Conservation (phyloP, 2,888 invertebrate species). For the Hypselothyrea guttata region DNA sequence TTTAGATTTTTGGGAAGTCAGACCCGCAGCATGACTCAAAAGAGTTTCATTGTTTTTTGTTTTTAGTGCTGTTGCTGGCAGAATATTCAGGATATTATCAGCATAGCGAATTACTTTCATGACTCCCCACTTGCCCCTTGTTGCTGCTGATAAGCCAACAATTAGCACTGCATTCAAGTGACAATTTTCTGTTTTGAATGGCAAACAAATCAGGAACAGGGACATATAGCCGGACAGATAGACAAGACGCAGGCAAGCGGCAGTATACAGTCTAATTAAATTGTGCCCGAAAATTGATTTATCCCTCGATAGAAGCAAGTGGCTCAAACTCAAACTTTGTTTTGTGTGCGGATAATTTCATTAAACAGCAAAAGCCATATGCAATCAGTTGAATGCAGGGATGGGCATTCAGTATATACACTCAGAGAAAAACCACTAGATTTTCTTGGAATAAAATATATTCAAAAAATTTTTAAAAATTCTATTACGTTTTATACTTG, state of each 20-base stretch:
- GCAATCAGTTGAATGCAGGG: slow-evolving; percentile 23
- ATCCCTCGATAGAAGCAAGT: slow-evolving; percentile 46
- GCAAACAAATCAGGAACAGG: slow-evolving; percentile 56
- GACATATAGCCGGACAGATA: too few species aligned
- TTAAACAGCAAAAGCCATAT: slow-evolving; percentile 67
- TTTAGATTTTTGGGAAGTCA: background rate
- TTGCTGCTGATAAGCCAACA: slow-evolving; percentile 45
- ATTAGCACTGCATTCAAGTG: slow-evolving; percentile 64
- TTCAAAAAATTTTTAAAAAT: too few species aligned
- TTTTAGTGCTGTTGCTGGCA: background rate
- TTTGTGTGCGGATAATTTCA: slow-evolving; percentile 56
- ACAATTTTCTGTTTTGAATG: slow-evolving; percentile 47
- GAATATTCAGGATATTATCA: background rate
- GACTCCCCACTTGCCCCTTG: too few species aligned
- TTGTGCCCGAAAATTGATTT: slow-evolving; percentile 49
- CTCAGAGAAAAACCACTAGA: too few species aligned
- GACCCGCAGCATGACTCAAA: background rate
- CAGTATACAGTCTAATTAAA: slow-evolving; percentile 57
- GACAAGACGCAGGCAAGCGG: slow-evolving; percentile 1
- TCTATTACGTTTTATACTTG: too few species aligned
- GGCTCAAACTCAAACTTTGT: slow-evolving; percentile 36
- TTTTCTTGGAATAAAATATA: too few species aligned
- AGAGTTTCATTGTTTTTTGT: background rate
- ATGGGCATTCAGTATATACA: slow-evolving; percentile 19
- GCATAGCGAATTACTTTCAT: background rate